Evolutionary conservation across 2,888 invertebrate species (phyloP), one percentile per base, ranked within the genome.

Genomic region (Lypha dubia): DNA sequence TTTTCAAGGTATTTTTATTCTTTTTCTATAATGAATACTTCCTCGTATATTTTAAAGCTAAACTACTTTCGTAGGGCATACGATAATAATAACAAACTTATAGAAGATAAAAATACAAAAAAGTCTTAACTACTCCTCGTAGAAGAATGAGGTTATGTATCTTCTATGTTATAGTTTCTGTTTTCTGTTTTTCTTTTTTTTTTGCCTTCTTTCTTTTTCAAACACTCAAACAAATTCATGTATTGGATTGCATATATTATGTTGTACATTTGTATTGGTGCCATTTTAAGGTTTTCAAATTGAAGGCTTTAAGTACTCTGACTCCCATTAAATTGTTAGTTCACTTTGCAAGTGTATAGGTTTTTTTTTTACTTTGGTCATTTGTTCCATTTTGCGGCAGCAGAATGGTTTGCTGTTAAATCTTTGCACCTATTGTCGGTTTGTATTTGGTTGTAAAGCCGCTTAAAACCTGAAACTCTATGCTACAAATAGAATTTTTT

Each of bases 391-490:
- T 53, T 35, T 70, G 53, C 74, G 74, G 46, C 75, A 74, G 60
- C 24, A 44, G 68, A n/a, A n/a, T 56, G 63, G 56, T 28, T 49
- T 58, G 58, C 44, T 49, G 56, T 20, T 58, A 38, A 70, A 24
- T 70, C 73, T 82, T 81, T 71, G 75, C 81, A 76, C 70, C 81
- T 76, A 70, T 76, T 75, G 56, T 17, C 32, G 75, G 70, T 49
- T 76, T 70, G 53, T 22, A n/a, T 62, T 70, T 70, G 63, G 11
- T 65, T 65, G 8, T 20, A 65, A 82, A 82, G 49, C 81, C 70
- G 81, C 70, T 82, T 82, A 63, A 71, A 63, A 44, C 56, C 68
- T 68, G 74, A 70, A 74, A 81, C 74, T 81, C 53, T 35, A 13
- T 60, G 20, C 51, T 68, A 53, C n/a, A 32, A 60, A 51, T 62